Conservation (phyloP, 2,888 invertebrate species). For the Prionchulus punctatus region DNA sequence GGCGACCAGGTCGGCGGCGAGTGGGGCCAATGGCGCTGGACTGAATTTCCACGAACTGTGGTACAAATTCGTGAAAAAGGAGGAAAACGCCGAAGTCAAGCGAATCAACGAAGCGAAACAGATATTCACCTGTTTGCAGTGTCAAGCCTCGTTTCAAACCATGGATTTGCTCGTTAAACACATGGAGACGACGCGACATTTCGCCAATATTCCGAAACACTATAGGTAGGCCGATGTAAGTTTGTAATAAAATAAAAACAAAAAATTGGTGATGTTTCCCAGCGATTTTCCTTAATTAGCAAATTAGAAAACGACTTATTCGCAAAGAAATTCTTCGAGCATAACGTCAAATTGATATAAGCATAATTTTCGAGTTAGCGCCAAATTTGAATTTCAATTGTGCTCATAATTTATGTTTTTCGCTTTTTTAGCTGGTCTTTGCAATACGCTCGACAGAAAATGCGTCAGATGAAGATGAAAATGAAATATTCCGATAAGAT, state of each 20-base stretch:
- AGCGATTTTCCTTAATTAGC: too few relatives aligned
- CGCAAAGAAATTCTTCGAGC: too few relatives aligned
- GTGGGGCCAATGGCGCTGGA: background rate
- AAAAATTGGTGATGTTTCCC: too few relatives aligned
- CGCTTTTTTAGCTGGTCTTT: constrained; percentile 14
- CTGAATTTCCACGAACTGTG: constrained; percentile 11
- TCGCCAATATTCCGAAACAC: constrained; percentile 13
- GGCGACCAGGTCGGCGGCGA: background rate
- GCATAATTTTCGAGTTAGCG: too few relatives aligned
- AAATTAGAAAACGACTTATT: too few relatives aligned
- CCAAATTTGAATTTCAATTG: too few relatives aligned
- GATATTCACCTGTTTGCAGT: constrained; percentile 15
- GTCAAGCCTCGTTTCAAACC: constrained; percentile 11
- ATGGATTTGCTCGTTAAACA: constrained; percentile 14
- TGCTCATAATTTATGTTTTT: background rate
- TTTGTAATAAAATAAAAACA: too few relatives aligned
- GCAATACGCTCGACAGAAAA: constrained; percentile 14
- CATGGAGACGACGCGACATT: constrained; percentile 13
- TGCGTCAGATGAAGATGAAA: constrained; percentile 14
- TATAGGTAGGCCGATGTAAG: too few relatives aligned
- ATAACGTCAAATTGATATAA: too few relatives aligned
- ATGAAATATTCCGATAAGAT: constrained; percentile 14
- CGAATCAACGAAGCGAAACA: constrained; percentile 13
- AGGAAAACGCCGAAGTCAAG: constrained; percentile 12
- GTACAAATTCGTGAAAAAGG: constrained; percentile 12